phyloP scores from a whole-genome alignment of 2,888 invertebrate species.

The Griposia aprilina region DNA sequence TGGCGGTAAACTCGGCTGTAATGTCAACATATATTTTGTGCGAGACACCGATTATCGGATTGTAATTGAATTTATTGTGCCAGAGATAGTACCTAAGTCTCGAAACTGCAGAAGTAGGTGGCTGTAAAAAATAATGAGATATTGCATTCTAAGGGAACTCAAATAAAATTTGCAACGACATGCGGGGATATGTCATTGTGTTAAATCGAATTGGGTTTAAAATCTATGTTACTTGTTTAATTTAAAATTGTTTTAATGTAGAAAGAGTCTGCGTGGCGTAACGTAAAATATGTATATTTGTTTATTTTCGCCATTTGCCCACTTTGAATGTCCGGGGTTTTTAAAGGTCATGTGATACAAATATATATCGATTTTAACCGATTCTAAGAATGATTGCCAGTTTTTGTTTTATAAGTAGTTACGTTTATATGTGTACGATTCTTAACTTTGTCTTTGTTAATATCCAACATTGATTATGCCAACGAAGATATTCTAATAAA shows the following conservation, averaged over 20 bases:
- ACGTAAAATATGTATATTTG: background rate
- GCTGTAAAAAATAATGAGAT: background rate
- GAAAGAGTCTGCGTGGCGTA: background rate
- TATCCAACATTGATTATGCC: background rate
- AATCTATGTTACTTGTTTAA: background rate
- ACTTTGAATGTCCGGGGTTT: background rate
- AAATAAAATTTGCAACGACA: background rate
- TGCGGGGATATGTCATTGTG: background rate
- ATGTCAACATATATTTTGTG: conserved; percentile 40
- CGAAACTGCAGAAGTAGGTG: conserved; percentile 10
- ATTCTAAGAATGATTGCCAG: too few species aligned
- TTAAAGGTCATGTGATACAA: background rate
- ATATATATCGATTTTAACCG: background rate
- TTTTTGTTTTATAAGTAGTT: background rate
- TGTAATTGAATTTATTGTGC: conserved; percentile 35
- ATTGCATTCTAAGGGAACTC: background rate
- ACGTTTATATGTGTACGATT: too few species aligned
- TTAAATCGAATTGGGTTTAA: background rate
- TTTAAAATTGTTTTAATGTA: background rate
- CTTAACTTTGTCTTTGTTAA: background rate
- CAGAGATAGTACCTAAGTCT: background rate
- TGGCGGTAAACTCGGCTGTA: conserved; percentile 8
- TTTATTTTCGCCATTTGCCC: background rate
- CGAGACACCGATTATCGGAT: conserved; percentile 26
- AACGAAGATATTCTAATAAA: background rate